Percentiles rank a stretch among this genome's conserved stretches.
Evolutionary conservation across 2,888 invertebrate genomes (phyloP).

Genomic region (Graphium colonna): DNA sequence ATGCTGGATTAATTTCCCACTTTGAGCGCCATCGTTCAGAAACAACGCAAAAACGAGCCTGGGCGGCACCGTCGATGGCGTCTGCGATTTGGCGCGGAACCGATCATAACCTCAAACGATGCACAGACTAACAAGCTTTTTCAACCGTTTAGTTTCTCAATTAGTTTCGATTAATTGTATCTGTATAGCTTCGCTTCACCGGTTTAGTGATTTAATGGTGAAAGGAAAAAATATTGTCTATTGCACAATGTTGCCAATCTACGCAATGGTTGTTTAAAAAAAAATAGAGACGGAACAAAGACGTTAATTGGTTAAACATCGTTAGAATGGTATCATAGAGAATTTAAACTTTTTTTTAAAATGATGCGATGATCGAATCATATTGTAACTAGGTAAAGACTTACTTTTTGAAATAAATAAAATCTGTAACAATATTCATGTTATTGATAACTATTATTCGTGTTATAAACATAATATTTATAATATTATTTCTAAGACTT

Average conservation of each 20-base stretch:
- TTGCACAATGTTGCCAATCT: neutral
- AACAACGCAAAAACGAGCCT: conserved; percentile 11
- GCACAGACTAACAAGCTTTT: conserved; percentile 18
- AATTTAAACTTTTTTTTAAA: too few relatives aligned
- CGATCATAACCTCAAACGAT: conserved; percentile 10
- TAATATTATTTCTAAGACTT: too few relatives aligned
- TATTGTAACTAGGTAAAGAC: too few relatives aligned
- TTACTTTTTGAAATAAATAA: too few relatives aligned
- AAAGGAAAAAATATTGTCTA: neutral
- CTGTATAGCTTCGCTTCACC: conserved; percentile 1
- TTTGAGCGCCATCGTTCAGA: neutral
- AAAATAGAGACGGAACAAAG: too few relatives aligned
- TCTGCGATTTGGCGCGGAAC: conserved; percentile 4
- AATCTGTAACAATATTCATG: too few relatives aligned
- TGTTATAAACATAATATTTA: too few relatives aligned
- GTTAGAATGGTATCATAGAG: neutral
- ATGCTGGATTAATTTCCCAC: neutral
- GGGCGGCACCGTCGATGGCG: conserved; percentile 10
- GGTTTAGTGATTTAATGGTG: neutral
- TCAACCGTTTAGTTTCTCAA: conserved; percentile 17
- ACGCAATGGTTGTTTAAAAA: too few relatives aligned
- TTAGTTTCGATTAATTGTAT: conserved; percentile 20
- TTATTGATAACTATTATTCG: too few relatives aligned
- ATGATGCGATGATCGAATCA: too few relatives aligned
- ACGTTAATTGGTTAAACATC: neutral